These are phyloP conservation scores for Galeopsomyia nigrocyanea DNA, from an alignment of 2,888 invertebrate genomes.

Conservation along the genomic window DNA sequence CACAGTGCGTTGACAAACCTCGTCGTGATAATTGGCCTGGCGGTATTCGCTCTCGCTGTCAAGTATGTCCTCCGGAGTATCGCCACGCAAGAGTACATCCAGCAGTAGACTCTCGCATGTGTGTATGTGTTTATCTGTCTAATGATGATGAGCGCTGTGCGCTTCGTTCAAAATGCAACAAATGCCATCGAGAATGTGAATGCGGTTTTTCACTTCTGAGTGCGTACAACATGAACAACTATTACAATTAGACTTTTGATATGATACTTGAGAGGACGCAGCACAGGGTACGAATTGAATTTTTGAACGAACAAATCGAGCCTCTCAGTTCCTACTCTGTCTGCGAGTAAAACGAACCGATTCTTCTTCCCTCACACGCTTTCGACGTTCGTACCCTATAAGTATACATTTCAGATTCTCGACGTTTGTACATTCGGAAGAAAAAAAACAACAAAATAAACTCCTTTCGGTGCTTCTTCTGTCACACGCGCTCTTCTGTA, in stretches of 20 bases:
- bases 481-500: conserved; percentile 27
- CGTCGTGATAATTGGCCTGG: conserved; percentile 89
- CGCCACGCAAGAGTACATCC: conserved; percentile 72
- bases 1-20: conserved; percentile 88
- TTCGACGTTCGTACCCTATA: conserved; percentile 7
- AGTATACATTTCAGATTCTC: conserved; percentile 12
- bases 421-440: conserved; percentile 8
- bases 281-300: conserved; percentile 45
- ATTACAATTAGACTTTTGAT: conserved; percentile 34
- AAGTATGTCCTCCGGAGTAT: conserved; percentile 90
- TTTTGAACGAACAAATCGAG: conserved; percentile 11
- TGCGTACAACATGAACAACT: conserved; percentile 22
- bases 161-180: conserved; percentile 29
- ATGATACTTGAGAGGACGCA: conserved; percentile 36
- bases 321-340: conserved; percentile 40
- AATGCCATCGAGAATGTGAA: conserved; percentile 20
- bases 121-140: no score
- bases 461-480: conserved; percentile 33
- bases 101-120: conserved; percentile 29
- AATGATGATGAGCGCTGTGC: conserved; percentile 7
- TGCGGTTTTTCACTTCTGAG: conserved; percentile 30
- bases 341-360: conserved; percentile 7
- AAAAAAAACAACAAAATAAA: conserved; percentile 12
- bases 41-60: conserved; percentile 92
- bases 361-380: conserved; percentile 26